phyloP scores from a whole-genome alignment of 2,888 invertebrate species.

The Apocheima hispidaria region DNA sequence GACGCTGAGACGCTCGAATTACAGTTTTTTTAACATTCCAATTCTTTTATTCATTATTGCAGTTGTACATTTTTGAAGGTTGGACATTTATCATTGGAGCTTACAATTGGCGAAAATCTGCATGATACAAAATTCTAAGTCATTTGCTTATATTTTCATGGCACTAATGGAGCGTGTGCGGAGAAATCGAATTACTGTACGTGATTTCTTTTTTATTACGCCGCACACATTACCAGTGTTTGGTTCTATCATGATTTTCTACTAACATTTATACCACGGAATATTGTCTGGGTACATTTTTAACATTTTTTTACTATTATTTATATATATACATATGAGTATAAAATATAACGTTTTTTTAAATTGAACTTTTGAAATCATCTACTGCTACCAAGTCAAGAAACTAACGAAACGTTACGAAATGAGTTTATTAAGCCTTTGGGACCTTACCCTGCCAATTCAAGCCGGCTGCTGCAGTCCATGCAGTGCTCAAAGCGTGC shows the following conservation, averaged over 20 bases:
- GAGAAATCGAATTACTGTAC: constrained; percentile 24
- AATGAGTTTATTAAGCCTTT: too few relatives aligned
- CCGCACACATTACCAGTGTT: constrained; percentile 36
- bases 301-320: constrained; percentile 17
- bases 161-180: constrained; percentile 33
- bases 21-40: constrained; percentile 22
- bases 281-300: background rate
- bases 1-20: constrained; percentile 36
- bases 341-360: too few relatives aligned
- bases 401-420: too few relatives aligned
- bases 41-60: constrained; percentile 30
- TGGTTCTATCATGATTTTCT: constrained; percentile 24
- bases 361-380: background rate
- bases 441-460: too few relatives aligned
- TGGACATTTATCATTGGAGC: constrained; percentile 47
- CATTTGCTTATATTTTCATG: constrained; percentile 37
- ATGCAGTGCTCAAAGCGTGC: too few relatives aligned
- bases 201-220: constrained; percentile 11
- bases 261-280: constrained; percentile 19
- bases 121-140: constrained; percentile 49
- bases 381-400: constrained; percentile 2
- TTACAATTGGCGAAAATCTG: constrained; percentile 49
- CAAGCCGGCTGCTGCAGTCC: too few relatives aligned
- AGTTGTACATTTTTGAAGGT: constrained; percentile 15
- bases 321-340: too few relatives aligned